A percentile compares a stretch with the other conserved stretches of the same genome.
phyloP scores from a whole-genome alignment of 2,888 invertebrate genomes.

The Mythimna lalbum region DNA sequence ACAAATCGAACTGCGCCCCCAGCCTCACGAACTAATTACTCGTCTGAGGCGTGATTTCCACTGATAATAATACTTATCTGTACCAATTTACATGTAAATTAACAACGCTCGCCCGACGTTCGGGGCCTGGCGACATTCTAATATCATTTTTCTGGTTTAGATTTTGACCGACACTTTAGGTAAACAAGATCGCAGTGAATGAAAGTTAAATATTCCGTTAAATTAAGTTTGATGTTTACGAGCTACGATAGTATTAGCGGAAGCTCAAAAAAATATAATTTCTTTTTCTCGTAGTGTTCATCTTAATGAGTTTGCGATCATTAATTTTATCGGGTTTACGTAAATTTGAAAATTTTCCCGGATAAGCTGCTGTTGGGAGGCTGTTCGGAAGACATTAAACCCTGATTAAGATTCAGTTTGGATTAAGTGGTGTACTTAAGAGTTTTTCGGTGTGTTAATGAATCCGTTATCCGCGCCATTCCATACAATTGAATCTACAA shows the following conservation, averaged over 20 bases:
- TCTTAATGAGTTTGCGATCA: constrained; percentile 54
- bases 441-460: constrained; percentile 78
- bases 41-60: constrained; percentile 71
- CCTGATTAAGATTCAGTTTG: constrained; percentile 80
- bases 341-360: constrained; percentile 63
- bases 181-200: constrained; percentile 48
- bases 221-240: constrained; percentile 52
- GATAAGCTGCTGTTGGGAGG: constrained; percentile 52
- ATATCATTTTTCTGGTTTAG: constrained; percentile 63
- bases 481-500: constrained; percentile 68
- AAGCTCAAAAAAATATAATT: constrained; percentile 21
- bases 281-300: constrained; percentile 39
- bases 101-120: constrained; percentile 58
- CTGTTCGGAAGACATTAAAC: constrained; percentile 68
- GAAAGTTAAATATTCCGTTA: constrained; percentile 50
- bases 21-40: constrained; percentile 76
- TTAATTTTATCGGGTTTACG: constrained; percentile 68
- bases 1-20: constrained; percentile 74
- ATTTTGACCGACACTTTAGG: constrained; percentile 50
- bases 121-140: constrained; percentile 50
- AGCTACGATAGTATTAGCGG: constrained; percentile 19
- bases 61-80: constrained; percentile 71
- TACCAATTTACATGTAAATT: constrained; percentile 68
- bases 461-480: constrained; percentile 73
- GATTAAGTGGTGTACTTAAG: constrained; percentile 78